Conservation (phyloP, 2,113 vertebrate species). For the Diphyllodes magnificus region DNA sequence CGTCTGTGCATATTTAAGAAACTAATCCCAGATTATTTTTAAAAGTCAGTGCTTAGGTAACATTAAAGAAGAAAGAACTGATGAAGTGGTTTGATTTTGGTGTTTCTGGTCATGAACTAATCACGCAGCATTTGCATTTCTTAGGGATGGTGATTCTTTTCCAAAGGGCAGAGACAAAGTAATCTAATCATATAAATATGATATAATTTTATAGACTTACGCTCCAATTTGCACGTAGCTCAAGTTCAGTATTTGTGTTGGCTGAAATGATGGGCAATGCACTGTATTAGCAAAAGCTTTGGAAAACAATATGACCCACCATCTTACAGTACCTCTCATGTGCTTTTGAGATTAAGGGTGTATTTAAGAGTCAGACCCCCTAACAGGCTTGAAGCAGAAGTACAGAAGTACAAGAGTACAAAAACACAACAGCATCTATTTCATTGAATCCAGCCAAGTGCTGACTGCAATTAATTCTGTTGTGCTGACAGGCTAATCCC, state of each 20-base stretch:
- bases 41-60: background rate
- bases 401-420: background rate
- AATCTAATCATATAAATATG: background rate
- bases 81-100: background rate
- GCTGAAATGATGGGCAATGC: background rate
- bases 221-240: background rate
- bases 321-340: background rate
- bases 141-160: background rate
- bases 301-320: background rate
- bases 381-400: background rate
- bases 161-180: background rate
- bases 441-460: background rate
- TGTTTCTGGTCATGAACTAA: background rate
- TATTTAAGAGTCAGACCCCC: background rate
- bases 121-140: background rate
- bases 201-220: background rate
- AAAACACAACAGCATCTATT: background rate
- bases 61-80: background rate
- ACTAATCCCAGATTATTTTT: background rate
- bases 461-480: background rate
- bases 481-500: background rate
- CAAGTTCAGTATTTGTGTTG: background rate
- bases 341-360: background rate
- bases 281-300: background rate
- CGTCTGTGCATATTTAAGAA: background rate